Base-by-base conservation (phyloP, 1,140 invertebrate genomes). In the Lucilia cuprina region DNA sequence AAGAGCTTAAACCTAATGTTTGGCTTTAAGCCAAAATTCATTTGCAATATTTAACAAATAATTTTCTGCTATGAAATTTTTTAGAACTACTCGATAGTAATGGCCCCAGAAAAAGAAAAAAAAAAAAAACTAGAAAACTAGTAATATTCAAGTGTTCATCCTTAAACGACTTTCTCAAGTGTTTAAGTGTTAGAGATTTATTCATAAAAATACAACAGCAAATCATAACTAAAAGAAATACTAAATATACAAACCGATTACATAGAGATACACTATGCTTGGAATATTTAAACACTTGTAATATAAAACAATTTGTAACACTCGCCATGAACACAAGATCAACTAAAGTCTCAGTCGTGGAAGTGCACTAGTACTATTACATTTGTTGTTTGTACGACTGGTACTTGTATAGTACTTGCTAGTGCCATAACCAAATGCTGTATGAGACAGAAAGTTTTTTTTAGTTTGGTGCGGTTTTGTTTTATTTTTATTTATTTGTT, bases 221-320 rank as follows among this genome's bases (percentile, higher is more conserved):
- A 60, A n/a, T 60, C 55, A 60, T 60, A 60, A 60, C 14, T 4
- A 17, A 60, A 60, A 14, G n/a, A 7, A 14, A 60, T n/a, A 60
- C 17, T 50, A 60, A 2, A 60, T 60, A 14, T n/a, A 60, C 5
- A 60, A n/a, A n/a, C 10, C 12, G 12, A 10, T 10, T 55, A 60
- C 14, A 60, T 60, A 17, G 5, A 41, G 41, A 41, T 41, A 41
- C 41, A 41, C 41, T 41, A 41, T 8, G 25, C 17, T 17, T 55
- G 14, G 55, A 60, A 60, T 60, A 60, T 60, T 60, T 60, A 60
- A 60, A n/a, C 14, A 60, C 55, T 60, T 60, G 55, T 60, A 60
- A n/a, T n/a, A 60, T 60, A 60, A 60, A n/a, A 60, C 55, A 60
- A 60, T 60, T 60, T 60, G 55, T 60, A 60, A 60, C 55, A 60